A percentile compares a stretch with the other conserved stretches of the same genome.
Conservation (phyloP, 1,140 invertebrate genomes). For the Chironomus tepperi region DNA sequence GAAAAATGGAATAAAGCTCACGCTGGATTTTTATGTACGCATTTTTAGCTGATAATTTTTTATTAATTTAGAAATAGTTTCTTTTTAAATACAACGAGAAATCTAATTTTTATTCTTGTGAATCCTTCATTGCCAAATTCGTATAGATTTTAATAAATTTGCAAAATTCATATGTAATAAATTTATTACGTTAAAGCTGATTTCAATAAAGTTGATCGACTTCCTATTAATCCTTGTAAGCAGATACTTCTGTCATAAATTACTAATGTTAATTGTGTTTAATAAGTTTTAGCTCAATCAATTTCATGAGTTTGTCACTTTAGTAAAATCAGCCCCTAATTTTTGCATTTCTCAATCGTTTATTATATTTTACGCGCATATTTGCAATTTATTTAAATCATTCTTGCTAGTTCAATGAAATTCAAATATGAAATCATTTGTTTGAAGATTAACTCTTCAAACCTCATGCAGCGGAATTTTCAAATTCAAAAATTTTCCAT, state of each 20-base stretch:
- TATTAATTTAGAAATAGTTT: not conserved
- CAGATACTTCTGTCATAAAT: not conserved
- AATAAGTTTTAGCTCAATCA: not conserved
- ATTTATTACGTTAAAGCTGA: not conserved
- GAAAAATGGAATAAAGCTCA: not conserved
- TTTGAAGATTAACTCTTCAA: no score
- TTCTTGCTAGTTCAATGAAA: no score
- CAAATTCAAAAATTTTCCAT: no score
- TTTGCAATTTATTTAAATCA: no score
- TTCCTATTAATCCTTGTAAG: no score
- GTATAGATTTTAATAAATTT: not conserved
- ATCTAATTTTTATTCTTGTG: not conserved
- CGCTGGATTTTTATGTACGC: not conserved
- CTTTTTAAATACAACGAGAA: conserved; percentile 8
- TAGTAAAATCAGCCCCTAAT: no score
- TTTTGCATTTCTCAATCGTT: no score
- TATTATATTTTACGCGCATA: no score
- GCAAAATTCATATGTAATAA: not conserved
- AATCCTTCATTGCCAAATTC: not conserved
- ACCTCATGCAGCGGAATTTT: no score
- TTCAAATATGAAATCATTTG: no score
- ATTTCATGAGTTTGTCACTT: not conserved
- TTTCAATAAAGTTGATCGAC: conserved; percentile 3
- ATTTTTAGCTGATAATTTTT: not conserved
- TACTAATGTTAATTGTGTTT: not conserved